A percentile compares a stretch with the other conserved stretches of the same genome.
Conservation (phyloP, 2,888 invertebrate genomes). For the Pristionchus maxplancki region DNA sequence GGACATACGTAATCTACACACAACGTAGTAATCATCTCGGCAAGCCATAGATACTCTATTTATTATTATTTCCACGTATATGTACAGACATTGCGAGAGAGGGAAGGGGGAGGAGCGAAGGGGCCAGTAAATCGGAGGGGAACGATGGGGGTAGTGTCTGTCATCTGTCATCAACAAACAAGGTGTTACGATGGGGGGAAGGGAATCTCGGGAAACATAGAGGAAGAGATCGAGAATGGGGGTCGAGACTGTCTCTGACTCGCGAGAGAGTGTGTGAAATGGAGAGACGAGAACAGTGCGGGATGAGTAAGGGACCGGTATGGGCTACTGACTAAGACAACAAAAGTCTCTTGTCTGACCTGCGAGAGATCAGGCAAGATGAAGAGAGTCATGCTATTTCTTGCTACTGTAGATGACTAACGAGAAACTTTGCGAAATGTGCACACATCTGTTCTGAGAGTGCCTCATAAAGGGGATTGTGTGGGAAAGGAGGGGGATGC, state of each 20-base stretch:
- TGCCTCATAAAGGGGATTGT: not conserved
- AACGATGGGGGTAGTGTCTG: not conserved
- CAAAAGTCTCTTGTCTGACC: not conserved
- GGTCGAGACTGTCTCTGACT: too few species aligned
- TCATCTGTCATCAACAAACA: slow-evolving; percentile 36
- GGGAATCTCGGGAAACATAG: not conserved
- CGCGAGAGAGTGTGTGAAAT: too few species aligned
- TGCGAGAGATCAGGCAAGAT: not conserved
- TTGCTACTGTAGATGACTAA: not conserved
- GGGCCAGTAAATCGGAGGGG: not conserved
- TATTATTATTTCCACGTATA: slow-evolving; percentile 37
- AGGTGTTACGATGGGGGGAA: slow-evolving; percentile 25
- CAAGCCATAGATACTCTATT: slow-evolving; percentile 29
- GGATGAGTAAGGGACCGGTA: not conserved
- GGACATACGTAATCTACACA: slow-evolving; percentile 24
- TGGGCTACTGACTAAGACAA: not conserved
- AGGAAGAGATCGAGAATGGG: not conserved
- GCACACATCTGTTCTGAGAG: not conserved
- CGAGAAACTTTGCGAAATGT: not conserved
- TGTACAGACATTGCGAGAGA: slow-evolving; percentile 27
- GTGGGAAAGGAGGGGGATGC: not conserved
- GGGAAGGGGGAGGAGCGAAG: not conserved
- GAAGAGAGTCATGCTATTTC: not conserved
- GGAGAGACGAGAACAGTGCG: too few species aligned
- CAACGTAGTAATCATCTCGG: slow-evolving; percentile 33